Percentiles rank a stretch among this genome's conserved stretches.
Evolutionary conservation across 2,797 vertebrate species (phyloP).

Genomic region (Alca torda): DNA sequence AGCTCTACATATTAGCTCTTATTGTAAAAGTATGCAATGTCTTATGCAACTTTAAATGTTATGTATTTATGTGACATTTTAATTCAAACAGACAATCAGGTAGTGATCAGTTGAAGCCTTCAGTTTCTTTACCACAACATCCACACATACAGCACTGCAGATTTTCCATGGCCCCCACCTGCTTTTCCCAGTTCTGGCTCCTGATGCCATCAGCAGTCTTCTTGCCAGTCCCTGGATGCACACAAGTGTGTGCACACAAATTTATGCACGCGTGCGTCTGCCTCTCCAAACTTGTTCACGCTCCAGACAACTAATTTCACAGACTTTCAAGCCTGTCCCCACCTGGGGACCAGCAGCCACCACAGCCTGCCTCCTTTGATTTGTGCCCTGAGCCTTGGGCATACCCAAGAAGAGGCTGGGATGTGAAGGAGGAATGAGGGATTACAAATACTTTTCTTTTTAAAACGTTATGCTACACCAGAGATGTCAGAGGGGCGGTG

Average conservation of each 20-base stretch:
- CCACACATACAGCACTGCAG: neutral
- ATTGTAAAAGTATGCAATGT: neutral
- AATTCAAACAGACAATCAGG: accelerated
- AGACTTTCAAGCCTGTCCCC: neutral
- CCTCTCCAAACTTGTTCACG: neutral
- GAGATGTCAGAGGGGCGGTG: neutral
- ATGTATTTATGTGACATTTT: neutral
- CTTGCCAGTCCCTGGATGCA: neutral
- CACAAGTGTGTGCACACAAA: accelerated
- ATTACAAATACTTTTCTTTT: neutral
- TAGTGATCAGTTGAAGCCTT: neutral
- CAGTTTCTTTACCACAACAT: neutral
- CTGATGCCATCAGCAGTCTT: neutral
- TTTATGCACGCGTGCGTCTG: accelerated
- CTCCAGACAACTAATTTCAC: neutral
- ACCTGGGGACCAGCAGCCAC: neutral
- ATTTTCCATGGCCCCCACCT: neutral
- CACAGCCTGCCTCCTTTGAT: neutral
- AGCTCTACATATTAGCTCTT: neutral
- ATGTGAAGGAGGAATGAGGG: neutral
- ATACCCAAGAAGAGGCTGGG: neutral
- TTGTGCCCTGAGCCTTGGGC: neutral
- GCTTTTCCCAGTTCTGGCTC: neutral
- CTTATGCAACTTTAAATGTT: neutral
- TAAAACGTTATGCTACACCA: neutral